A percentile compares a stretch with the other conserved stretches of the same genome.
Conservation (phyloP, 2,888 invertebrate genomes). For the Hipparchia sbordonii region DNA sequence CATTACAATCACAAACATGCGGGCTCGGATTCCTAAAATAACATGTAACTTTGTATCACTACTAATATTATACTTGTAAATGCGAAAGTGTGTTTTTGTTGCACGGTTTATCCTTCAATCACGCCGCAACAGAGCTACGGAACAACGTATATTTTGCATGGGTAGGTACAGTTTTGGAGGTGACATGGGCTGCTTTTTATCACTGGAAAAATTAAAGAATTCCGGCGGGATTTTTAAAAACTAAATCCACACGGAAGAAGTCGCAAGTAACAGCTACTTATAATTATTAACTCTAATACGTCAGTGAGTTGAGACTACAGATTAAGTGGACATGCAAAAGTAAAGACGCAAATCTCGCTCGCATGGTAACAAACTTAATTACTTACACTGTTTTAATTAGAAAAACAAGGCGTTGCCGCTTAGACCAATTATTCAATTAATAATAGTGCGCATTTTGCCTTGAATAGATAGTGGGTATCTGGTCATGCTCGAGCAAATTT, state of each 20-base stretch:
- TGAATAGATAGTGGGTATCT: conserved; percentile 56
- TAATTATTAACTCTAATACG: neutral
- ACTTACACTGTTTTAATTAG: conserved; percentile 42
- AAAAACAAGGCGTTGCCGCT: conserved; percentile 45
- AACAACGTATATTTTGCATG: too few species aligned
- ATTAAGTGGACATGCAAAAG: neutral
- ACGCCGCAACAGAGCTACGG: too few species aligned
- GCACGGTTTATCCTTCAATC: too few species aligned
- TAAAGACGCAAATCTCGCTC: conserved; percentile 24
- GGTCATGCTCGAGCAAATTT: conserved; percentile 54
- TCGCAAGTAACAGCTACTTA: too few species aligned
- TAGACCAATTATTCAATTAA: conserved; percentile 49
- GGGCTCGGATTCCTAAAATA: conserved; percentile 31
- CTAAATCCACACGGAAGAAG: too few species aligned
- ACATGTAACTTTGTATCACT: conserved; percentile 12
- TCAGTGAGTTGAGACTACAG: neutral
- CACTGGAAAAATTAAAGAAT: too few species aligned
- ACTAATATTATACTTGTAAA: too few species aligned
- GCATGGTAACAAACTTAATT: conserved; percentile 42
- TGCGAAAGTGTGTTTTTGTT: too few species aligned
- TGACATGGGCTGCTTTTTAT: too few species aligned
- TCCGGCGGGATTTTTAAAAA: too few species aligned
- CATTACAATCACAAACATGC: conserved; percentile 36
- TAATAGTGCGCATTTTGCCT: conserved; percentile 45
- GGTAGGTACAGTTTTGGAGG: too few species aligned